Evolutionary conservation across 2,113 vertebrate genomes (phyloP).

Genomic region (Centropus unirufus): DNA sequence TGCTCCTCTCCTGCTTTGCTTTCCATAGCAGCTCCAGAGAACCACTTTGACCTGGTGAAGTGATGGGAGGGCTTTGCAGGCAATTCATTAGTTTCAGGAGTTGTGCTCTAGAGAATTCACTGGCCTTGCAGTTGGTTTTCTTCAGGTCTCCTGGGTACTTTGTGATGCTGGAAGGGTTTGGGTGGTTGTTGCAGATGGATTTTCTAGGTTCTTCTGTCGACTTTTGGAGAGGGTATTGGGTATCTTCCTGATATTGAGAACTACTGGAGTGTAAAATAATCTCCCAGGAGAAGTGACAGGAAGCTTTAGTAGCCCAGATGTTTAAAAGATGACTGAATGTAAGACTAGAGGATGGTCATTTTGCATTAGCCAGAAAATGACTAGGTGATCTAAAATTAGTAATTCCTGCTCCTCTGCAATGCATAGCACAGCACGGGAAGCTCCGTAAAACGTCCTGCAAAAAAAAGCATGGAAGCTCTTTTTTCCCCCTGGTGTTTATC

Average conservation of each 20-base stretch:
- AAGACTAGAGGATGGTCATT: neutral
- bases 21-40: neutral
- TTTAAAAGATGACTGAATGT: conserved; percentile 1
- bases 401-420: neutral
- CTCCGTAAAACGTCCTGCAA: neutral
- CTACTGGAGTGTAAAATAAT: neutral
- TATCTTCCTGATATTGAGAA: neutral
- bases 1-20: neutral
- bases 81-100: neutral
- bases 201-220: neutral
- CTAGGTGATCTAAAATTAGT: neutral
- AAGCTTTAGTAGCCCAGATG: neutral
- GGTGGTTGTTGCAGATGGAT: neutral
- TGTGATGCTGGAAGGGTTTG: neutral
- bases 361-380: neutral
- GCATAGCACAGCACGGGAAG: neutral
- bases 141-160: neutral
- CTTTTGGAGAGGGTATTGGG: neutral
- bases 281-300: neutral
- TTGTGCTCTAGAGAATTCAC: neutral
- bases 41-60: neutral
- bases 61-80: neutral
- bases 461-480: neutral
- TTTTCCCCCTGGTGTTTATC: neutral
- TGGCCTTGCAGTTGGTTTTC: neutral